These are phyloP conservation scores for Mormyrops attenuatus DNA, from an alignment of 2,797 vertebrate genomes.

Conservation along the genomic window DNA sequence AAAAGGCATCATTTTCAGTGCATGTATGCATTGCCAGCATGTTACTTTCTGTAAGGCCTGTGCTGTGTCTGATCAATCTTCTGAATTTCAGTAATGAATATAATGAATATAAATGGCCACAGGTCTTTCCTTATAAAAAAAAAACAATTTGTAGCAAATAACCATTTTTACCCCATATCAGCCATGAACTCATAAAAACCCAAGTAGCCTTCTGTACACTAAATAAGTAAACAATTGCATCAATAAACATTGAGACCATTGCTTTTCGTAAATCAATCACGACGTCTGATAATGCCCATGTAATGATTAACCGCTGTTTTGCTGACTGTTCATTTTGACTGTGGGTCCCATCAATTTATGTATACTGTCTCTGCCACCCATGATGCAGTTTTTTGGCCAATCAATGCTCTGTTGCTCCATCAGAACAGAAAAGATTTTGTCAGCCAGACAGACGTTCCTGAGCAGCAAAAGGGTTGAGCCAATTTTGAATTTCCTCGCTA, in stretches of 20 bases:
- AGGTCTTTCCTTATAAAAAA: background rate
- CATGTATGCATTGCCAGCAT: background rate
- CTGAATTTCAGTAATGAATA: background rate
- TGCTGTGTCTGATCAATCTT: background rate
- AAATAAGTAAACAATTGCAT: constrained; percentile 88
- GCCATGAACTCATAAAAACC: constrained; percentile 36
- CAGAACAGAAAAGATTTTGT: background rate
- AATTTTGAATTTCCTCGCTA: background rate
- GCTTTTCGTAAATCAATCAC: constrained; percentile 73
- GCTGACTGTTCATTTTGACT: constrained; percentile 66
- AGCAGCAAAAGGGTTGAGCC: background rate
- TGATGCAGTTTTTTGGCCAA: constrained; percentile 38
- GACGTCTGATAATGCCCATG: constrained; percentile 64
- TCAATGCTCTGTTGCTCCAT: constrained; percentile 44
- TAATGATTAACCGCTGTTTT: constrained; percentile 73
- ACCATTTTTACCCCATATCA: constrained; percentile 7
- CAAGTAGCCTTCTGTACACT: constrained; percentile 51
- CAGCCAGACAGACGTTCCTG: background rate
- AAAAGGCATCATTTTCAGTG: background rate
- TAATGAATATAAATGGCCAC: background rate
- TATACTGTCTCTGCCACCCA: constrained; percentile 48
- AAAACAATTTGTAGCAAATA: background rate
- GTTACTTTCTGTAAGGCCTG: background rate
- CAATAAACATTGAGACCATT: constrained; percentile 77
- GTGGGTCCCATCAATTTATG: constrained; percentile 52